A percentile compares a stretch with the other conserved stretches of the same genome.
Evolutionary conservation across 1,140 invertebrate genomes (phyloP).

Genomic region (Pantala flavescens): DNA sequence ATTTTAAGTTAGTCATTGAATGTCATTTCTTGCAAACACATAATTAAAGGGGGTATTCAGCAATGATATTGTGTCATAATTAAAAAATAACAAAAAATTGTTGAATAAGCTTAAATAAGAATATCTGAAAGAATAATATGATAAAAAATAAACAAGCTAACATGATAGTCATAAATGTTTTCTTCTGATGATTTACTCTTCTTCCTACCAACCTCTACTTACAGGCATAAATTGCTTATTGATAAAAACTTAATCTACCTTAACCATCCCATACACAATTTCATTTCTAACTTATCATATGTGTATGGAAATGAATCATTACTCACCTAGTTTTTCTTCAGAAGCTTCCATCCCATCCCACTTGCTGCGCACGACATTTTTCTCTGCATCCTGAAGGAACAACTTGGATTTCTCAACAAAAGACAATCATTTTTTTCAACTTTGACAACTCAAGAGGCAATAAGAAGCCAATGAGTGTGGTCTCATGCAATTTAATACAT

Average conservation of each 20-base stretch:
- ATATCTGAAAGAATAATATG: too few species aligned
- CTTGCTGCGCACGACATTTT: conserved; percentile 41
- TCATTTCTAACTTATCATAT: conserved; percentile 16
- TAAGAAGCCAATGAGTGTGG: neutral
- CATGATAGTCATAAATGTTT: too few species aligned
- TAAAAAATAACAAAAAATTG: too few species aligned
- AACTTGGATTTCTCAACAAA: conserved; percentile 15
- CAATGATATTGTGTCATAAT: too few species aligned
- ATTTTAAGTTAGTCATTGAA: too few species aligned
- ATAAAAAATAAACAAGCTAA: too few species aligned
- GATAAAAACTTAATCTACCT: neutral
- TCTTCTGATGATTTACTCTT: too few species aligned
- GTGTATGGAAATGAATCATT: conserved; percentile 18
- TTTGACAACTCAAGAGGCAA: neutral
- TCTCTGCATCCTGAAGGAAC: conserved; percentile 30
- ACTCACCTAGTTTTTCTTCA: conserved; percentile 52
- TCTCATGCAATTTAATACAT: neutral
- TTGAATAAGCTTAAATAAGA: too few species aligned
- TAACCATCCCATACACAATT: conserved; percentile 11
- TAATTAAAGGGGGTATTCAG: too few species aligned
- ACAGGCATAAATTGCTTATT: too few species aligned
- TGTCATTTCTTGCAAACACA: too few species aligned
- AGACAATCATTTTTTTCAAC: conserved; percentile 5
- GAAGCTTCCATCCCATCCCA: conserved; percentile 53
- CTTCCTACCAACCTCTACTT: too few species aligned